Evolutionary conservation across 2,797 vertebrate species (phyloP), one percentile per base, ranked within the genome.

Genomic region (Typhlichthys subterraneus): DNA sequence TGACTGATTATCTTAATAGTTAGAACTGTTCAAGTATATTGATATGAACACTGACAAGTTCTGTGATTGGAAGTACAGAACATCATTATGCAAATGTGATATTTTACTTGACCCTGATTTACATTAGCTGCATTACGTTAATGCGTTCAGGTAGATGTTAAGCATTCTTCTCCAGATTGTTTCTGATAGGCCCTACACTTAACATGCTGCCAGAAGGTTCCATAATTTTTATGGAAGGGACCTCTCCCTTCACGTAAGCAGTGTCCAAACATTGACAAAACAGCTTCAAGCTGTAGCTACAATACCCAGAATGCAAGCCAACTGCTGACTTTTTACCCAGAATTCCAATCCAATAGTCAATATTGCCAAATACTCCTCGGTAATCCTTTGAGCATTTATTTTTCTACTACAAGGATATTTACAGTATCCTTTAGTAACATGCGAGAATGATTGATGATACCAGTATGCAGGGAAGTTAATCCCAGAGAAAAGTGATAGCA

Each of bases 131-230:
- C 23, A 23, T 23, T 23, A 23, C 23, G 3, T 23, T 23, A 23
- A 23, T 23, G 23, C 3, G 3, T 23, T 23, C 23, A 23, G 23
- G 48, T 50, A n/a, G 12, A n/a, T 50, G 48, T 23, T 56, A 33
- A 42, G 53, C 14, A 33, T 42, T 46, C 9, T 13, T 46, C 45
- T 53, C 15, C 52, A 53, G 23, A 3, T 23, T 23, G 23, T 23
- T 23, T 23, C 23, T 23, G 0, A 23, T 4, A 3, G 23, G 53
- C 67, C 74, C 23, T 15, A 15, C 23, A 58, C 58, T 51, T 15
- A 65, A 59, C 29, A 7, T 12, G 63, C 59, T 85, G 82, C 88
- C 85, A 88, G 75, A 86, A 75, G 56, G 63, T 85, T 90, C 77
- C 54, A 81, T 90, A 77, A 81, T 73, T 75, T 63, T 46, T 74